These are phyloP conservation scores for Pachypeltis micranthus DNA, from an alignment of 1,140 invertebrate species.

Conservation along the genomic window DNA sequence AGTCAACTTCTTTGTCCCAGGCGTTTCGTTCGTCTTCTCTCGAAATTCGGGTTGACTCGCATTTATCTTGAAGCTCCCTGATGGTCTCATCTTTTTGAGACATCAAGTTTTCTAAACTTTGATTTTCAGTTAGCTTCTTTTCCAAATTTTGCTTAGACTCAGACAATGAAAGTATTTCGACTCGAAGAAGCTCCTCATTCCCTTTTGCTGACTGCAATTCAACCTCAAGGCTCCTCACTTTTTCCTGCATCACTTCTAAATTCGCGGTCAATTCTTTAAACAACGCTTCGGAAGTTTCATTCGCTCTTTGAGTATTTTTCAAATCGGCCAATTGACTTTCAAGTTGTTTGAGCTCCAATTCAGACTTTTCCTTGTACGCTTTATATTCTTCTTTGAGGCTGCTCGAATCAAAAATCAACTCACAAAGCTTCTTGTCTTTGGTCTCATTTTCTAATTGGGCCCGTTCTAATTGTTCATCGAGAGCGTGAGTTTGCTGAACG, in stretches of 20 bases:
- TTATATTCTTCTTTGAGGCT: conserved; percentile 11
- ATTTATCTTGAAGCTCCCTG: background rate
- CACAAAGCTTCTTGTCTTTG: conserved; percentile 25
- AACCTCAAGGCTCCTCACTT: background rate
- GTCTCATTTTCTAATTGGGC: conserved; percentile 20
- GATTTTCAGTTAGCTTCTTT: background rate
- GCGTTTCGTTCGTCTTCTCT: background rate
- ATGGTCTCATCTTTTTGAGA: conserved; percentile 2
- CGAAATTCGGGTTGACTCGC: background rate
- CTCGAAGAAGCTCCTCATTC: background rate
- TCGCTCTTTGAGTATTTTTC: background rate
- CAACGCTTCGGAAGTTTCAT: conserved; percentile 2
- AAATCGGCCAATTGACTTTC: conserved; percentile 11
- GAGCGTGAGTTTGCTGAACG: background rate
- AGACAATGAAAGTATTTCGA: background rate
- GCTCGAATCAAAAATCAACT: conserved; percentile 23
- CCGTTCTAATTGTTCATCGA: conserved; percentile 10
- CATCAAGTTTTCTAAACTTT: background rate
- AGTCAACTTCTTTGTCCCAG: background rate
- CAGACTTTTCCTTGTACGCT: background rate
- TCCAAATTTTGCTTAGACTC: background rate
- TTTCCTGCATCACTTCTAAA: background rate
- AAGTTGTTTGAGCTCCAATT: conserved; percentile 7
- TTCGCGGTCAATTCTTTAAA: background rate
- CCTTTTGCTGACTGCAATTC: background rate